Conservation (phyloP, 1,140 invertebrate species). For the Drosophila varians region DNA sequence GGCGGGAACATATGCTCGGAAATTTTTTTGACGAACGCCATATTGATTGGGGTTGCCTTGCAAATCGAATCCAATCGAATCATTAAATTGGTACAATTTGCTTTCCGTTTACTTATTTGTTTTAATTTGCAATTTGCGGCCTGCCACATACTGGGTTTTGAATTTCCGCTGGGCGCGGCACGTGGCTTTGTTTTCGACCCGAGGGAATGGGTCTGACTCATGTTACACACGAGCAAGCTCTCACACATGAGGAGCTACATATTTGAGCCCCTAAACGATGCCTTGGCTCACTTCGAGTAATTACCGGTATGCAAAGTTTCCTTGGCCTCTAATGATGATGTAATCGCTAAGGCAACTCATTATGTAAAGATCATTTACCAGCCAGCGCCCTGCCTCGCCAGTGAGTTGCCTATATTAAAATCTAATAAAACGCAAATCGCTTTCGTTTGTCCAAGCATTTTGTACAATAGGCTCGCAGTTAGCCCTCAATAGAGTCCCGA, state of each 20-base stretch:
- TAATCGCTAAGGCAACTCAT: constrained; percentile 59
- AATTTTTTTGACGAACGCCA: constrained; percentile 15
- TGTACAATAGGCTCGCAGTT: constrained; percentile 23
- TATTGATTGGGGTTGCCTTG: constrained; percentile 30
- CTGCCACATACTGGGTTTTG: constrained; percentile 67
- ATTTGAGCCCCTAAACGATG: constrained; percentile 53
- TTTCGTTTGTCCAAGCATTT: constrained; percentile 31
- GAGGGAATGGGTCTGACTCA: constrained; percentile 49
- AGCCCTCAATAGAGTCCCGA: constrained; percentile 11
- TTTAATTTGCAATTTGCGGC: constrained; percentile 70
- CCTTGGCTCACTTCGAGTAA: constrained; percentile 18
- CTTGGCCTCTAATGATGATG: constrained; percentile 62
- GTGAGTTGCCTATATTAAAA: constrained; percentile 66
- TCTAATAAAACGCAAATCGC: constrained; percentile 60
- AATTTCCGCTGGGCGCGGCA: constrained; percentile 69
- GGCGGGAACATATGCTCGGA: constrained; percentile 7
- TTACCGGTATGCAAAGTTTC: constrained; percentile 48
- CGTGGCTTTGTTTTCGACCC: constrained; percentile 44
- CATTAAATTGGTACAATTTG: constrained; percentile 38
- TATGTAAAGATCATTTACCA: constrained; percentile 52
- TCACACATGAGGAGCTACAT: constrained; percentile 31
- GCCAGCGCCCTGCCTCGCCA: constrained; percentile 11
- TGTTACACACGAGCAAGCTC: constrained; percentile 40
- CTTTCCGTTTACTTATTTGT: constrained; percentile 34
- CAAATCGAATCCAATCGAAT: constrained; percentile 45